Evolutionary conservation across 2,888 invertebrate genomes (phyloP), one percentile per base, ranked within the genome.

Genomic region (Hoplodrina blanda): DNA sequence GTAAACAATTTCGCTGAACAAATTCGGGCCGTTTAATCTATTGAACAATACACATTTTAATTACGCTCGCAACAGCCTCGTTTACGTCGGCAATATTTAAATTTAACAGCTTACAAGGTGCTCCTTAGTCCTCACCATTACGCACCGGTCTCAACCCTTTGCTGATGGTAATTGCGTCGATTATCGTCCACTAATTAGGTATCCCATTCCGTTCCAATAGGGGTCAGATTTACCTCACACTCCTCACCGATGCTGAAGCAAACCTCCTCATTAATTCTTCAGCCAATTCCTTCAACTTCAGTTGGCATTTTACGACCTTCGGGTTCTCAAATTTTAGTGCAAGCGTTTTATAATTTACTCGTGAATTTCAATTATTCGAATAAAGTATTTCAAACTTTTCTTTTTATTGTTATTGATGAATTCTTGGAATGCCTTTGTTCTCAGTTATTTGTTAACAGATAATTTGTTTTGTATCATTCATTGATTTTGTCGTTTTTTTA

Each of bases 251-350:
- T 57, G 10, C 10, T 69, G 52, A 46, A 72, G 65, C 62, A 77
- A 76, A 75, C 72, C 80, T 75, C 50, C 76, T 81, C 85, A 84
- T 88, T 88, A 84, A 85, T 87, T 83, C 74, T 74, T 73, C 73
- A 74, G 70, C 69, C 67, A 70, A 84, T 87, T 85, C 79, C 80
- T 80, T 75, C 69, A 81, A 84, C 85, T 82, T 78, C 69, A 84
- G 86, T 85, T 81, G 82, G 76, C 78, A 81, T 80, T 89, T 89
- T 82, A 87, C 81, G 84, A 74, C 30, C 50, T 56, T n/a, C 7
- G 53, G 65, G 56, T 56, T 49, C 19, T 63, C 33, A 17, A 44
- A 71, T 72, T 77, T 70, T 50, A 75, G 25, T 62, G 60, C 11
- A 13, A 61, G 33, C 57, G 68, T 73, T 78, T 76, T 74, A 76